Evolutionary conservation across 2,113 vertebrate species (phyloP).

Genomic region (Cyprinodon brontotheroides): DNA sequence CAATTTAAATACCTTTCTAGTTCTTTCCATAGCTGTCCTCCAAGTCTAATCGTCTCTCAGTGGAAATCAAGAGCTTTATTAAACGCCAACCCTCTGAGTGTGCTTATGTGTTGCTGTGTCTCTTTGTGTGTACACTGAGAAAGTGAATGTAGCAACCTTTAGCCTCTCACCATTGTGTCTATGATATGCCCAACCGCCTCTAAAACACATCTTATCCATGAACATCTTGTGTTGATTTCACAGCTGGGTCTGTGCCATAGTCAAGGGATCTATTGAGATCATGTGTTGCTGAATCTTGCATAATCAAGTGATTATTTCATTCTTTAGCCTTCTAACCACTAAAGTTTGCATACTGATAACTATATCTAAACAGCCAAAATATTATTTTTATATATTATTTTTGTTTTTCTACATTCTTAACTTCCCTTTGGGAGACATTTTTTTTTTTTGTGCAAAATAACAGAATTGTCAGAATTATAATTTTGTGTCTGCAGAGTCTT

Average conservation of each 20-base stretch:
- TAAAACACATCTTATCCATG: slow-evolving; percentile 48
- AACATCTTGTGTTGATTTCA: slow-evolving; percentile 68
- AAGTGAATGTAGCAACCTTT: slow-evolving; percentile 61
- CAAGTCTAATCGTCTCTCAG: slow-evolving; percentile 48
- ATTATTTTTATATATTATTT: background rate
- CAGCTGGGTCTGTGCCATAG: slow-evolving; percentile 44
- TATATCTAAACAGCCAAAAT: background rate
- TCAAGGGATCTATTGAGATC: slow-evolving; percentile 17
- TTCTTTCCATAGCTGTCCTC: slow-evolving; percentile 54
- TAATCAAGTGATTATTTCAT: background rate
- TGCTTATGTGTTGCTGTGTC: slow-evolving; percentile 44
- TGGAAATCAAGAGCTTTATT: slow-evolving; percentile 44
- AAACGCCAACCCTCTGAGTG: slow-evolving; percentile 49
- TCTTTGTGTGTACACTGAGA: slow-evolving; percentile 41
- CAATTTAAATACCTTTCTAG: slow-evolving; percentile 24
- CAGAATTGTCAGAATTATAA: background rate
- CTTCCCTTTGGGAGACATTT: background rate
- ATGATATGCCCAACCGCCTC: slow-evolving; percentile 44
- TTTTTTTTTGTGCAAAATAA: too few species aligned
- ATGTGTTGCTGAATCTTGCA: slow-evolving; percentile 11
- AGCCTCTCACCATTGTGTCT: slow-evolving; percentile 67
- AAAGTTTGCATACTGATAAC: background rate
- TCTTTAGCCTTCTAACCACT: background rate
- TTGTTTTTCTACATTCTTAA: background rate
- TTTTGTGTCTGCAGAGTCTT: slow-evolving; percentile 11